Percentiles rank a stretch among this genome's conserved stretches.
Evolutionary conservation across 2,888 invertebrate species (phyloP).

Genomic region (Calameuta idolon): DNA sequence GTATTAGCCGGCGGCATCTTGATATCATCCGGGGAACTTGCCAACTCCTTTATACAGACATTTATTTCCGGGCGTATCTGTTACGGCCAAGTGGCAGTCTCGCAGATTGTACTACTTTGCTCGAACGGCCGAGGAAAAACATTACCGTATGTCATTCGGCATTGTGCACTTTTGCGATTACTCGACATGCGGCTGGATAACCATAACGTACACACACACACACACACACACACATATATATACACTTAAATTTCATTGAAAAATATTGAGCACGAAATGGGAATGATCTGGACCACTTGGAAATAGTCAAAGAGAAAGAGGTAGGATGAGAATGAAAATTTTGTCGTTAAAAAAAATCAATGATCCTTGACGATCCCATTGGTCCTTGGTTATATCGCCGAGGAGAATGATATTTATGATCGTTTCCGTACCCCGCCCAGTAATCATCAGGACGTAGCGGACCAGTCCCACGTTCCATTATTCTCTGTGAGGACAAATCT

Average conservation of each 20-base stretch:
- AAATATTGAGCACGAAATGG: not conserved
- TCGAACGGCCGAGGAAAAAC: conserved; percentile 31
- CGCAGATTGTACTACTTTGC: conserved; percentile 48
- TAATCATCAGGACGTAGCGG: conserved; percentile 30
- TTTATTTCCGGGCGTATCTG: conserved; percentile 58
- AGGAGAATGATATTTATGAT: conserved; percentile 28
- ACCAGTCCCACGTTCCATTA: conserved; percentile 3
- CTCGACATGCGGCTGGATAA: conserved; percentile 19
- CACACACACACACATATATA: not conserved
- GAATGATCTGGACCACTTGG: not conserved
- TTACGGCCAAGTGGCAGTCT: conserved; percentile 55
- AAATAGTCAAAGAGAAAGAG: not conserved
- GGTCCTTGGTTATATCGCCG: not conserved
- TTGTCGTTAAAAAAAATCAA: not conserved
- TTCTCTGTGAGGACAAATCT: conserved; percentile 15
- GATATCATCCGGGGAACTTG: conserved; percentile 58
- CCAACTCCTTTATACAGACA: conserved; percentile 61
- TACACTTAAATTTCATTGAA: not conserved
- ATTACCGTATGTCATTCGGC: conserved; percentile 53
- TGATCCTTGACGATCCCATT: not conserved
- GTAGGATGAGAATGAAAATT: no score
- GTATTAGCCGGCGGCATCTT: conserved; percentile 57
- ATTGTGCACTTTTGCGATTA: conserved; percentile 43
- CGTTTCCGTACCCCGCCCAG: conserved; percentile 27
- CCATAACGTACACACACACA: not conserved